Evolutionary conservation across 2,888 invertebrate genomes (phyloP).

Genomic region (Asteroscopus sphinx): DNA sequence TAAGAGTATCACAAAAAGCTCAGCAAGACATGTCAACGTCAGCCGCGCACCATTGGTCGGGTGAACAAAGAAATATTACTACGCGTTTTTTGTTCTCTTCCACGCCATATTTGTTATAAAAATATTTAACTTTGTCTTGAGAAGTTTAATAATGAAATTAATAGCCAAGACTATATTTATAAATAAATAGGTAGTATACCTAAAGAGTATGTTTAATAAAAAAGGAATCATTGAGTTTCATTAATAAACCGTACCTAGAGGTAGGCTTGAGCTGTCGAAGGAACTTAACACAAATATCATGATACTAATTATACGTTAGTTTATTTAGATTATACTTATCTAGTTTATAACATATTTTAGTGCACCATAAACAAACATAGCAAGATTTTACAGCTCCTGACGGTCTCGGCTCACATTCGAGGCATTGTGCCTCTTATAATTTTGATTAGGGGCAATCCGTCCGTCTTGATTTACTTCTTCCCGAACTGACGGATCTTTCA

Average conservation of each 20-base stretch:
- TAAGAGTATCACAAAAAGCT: constrained; percentile 85
- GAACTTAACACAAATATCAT: constrained; percentile 80
- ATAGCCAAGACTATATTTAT: constrained; percentile 7
- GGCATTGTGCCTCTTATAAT: constrained; percentile 89
- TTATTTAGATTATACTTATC: constrained; percentile 89
- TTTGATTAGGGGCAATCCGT: constrained; percentile 90
- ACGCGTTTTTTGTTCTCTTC: constrained; percentile 77
- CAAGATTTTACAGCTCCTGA: constrained; percentile 88
- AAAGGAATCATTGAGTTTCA: constrained; percentile 68
- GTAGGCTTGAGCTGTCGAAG: constrained; percentile 61
- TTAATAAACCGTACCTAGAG: constrained; percentile 67
- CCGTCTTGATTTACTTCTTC: constrained; percentile 89
- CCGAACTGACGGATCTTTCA: constrained; percentile 89
- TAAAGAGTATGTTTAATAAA: constrained; percentile 29
- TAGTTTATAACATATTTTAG: constrained; percentile 90
- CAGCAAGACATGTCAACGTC: constrained; percentile 84
- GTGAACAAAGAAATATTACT: constrained; percentile 87
- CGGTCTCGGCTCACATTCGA: constrained; percentile 85
- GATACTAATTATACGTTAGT: constrained; percentile 86
- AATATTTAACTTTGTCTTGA: constrained; percentile 43
- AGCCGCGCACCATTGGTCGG: constrained; percentile 83
- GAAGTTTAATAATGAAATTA: constrained; percentile 6
- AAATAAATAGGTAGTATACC: no score
- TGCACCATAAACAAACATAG: constrained; percentile 89
- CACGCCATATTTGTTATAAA: constrained; percentile 66